Percentiles rank a stretch among this genome's conserved stretches.
phyloP scores from a whole-genome alignment of 2,797 vertebrate genomes.

The Argya squamiceps region DNA sequence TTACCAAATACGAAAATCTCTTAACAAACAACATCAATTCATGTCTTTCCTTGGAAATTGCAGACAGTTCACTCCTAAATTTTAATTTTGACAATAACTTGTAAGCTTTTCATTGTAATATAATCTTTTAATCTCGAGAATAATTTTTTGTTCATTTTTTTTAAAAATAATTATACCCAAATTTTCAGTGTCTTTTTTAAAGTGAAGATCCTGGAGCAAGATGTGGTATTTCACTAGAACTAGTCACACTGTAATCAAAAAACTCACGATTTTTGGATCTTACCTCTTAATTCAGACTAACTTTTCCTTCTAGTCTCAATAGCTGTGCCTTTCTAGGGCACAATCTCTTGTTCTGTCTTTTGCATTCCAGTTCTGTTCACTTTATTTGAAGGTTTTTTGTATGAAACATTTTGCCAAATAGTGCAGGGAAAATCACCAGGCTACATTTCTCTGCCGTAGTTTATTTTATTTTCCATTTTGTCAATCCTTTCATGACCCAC shows the following conservation, averaged over 20 bases:
- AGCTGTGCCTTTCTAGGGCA: not conserved
- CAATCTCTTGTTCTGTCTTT: not conserved
- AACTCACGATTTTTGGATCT: not conserved
- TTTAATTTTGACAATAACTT: not conserved
- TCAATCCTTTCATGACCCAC: not conserved
- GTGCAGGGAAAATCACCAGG: not conserved
- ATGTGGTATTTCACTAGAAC: not conserved
- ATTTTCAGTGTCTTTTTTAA: not conserved
- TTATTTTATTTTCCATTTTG: not conserved
- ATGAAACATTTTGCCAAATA: not conserved
- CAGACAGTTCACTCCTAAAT: not conserved
- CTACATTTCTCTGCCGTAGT: not conserved
- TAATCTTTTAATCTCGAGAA: not conserved
- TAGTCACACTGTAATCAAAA: not conserved
- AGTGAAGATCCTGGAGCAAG: not conserved
- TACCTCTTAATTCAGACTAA: not conserved
- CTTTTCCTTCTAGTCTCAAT: not conserved
- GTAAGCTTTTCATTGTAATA: not conserved
- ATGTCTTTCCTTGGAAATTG: not conserved
- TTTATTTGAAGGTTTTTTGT: not conserved
- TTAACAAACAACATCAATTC: not conserved
- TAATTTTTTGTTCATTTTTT: not conserved
- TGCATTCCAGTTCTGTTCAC: not conserved
- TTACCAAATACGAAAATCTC: not conserved
- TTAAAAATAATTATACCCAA: accelerated